A percentile compares a stretch with the other conserved stretches of the same genome.
These are phyloP conservation scores for Sarcophaga caerulescens DNA, from an alignment of 2,888 invertebrate species.

Conservation along the genomic window DNA sequence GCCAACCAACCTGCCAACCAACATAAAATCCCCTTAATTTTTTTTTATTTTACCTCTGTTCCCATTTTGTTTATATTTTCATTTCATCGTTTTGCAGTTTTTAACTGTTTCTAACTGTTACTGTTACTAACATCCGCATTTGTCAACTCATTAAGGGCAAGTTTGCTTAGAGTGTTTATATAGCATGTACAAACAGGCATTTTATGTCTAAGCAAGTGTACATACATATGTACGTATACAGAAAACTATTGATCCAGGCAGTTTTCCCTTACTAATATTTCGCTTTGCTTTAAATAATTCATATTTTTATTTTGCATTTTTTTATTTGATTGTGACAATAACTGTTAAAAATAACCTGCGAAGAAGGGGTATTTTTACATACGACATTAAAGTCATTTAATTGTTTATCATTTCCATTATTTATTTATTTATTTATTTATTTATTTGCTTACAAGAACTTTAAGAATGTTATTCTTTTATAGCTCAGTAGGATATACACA, in stretches of 20 bases:
- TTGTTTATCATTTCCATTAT: neutral
- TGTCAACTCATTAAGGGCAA: constrained; percentile 63
- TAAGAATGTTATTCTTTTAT: too few species aligned
- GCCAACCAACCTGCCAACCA: constrained; percentile 36
- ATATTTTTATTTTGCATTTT: neutral
- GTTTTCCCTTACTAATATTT: too few species aligned
- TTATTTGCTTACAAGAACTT: too few species aligned
- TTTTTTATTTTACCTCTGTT: constrained; percentile 1
- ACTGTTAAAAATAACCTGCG: neutral
- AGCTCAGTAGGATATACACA: too few species aligned
- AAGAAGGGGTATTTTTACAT: neutral
- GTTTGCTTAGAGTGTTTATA: constrained; percentile 3
- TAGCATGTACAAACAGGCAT: neutral
- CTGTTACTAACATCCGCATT: constrained; percentile 58
- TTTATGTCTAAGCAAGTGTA: neutral
- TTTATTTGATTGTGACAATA: neutral
- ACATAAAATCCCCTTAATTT: constrained; percentile 31
- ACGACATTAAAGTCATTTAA: neutral
- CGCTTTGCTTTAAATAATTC: constrained; percentile 1
- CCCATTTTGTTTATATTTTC: neutral
- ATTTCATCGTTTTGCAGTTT: constrained; percentile 7
- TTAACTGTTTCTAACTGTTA: constrained; percentile 25
- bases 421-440: too few species aligned
- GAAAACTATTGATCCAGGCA: constrained; percentile 14
- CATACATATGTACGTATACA: too few species aligned